These are phyloP conservation scores for Caenorhabditis remanei DNA, from an alignment of 1,140 invertebrate genomes.

Conservation along the genomic window DNA sequence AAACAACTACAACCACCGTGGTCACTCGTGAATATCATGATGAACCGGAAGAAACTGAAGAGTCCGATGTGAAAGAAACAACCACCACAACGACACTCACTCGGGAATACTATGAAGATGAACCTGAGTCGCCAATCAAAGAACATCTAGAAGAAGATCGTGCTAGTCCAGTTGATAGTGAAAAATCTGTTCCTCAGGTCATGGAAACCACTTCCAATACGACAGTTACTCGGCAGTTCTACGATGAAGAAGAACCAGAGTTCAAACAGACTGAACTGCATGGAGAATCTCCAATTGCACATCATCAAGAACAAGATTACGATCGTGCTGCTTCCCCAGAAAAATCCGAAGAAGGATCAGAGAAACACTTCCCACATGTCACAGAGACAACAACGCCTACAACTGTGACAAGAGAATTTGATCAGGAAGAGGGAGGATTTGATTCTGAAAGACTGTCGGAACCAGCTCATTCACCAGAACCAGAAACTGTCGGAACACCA, in stretches of 20 bases:
- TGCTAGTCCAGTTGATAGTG: not conserved
- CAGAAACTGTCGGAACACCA: not conserved
- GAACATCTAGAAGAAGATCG: constrained; percentile 9
- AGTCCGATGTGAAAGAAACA: constrained; percentile 13
- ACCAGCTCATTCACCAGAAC: not conserved
- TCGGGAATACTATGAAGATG: constrained; percentile 1
- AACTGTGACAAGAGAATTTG: constrained; percentile 43
- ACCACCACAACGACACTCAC: not conserved
- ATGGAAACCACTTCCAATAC: not conserved
- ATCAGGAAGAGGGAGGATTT: not conserved
- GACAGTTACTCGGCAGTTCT: not conserved
- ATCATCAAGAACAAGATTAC: not conserved
- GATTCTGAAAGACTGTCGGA: not conserved
- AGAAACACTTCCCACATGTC: constrained; percentile 14
- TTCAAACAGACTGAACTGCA: constrained; percentile 20
- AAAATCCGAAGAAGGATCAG: not conserved
- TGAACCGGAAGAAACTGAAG: constrained; percentile 24
- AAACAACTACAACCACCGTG: constrained; percentile 44
- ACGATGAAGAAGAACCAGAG: not conserved
- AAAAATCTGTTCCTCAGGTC: not conserved
- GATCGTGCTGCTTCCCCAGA: not conserved
- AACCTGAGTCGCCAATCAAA: constrained; percentile 37
- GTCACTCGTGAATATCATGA: constrained; percentile 44
- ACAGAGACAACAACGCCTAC: constrained; percentile 43
- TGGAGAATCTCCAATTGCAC: not conserved